Evolutionary conservation across 2,888 invertebrate species (phyloP).

Genomic region (Agrochola lota): DNA sequence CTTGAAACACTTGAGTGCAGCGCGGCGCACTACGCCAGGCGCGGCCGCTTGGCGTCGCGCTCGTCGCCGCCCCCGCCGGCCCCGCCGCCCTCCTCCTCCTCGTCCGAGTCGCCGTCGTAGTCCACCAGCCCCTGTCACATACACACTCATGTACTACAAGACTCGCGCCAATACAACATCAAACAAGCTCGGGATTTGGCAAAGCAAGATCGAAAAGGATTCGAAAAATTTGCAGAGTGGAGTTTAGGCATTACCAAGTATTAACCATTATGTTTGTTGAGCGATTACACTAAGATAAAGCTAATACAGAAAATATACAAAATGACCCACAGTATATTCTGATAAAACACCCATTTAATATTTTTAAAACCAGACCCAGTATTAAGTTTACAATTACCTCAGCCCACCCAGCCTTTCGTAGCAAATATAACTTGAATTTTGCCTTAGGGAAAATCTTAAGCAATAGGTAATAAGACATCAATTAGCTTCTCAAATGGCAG

Average conservation of each 20-base stretch:
- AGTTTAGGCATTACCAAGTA: not conserved
- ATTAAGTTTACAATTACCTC: slow-evolving; percentile 5
- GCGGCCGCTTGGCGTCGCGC: slow-evolving; percentile 93
- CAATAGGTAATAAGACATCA: slow-evolving; percentile 1
- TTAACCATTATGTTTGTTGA: not conserved
- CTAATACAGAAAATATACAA: slow-evolving; percentile 1
- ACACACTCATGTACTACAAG: slow-evolving; percentile 32
- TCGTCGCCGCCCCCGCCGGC: slow-evolving; percentile 75
- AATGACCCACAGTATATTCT: slow-evolving; percentile 21
- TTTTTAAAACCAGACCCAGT: not conserved
- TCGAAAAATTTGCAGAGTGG: slow-evolving; percentile 19
- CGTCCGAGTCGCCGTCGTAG: slow-evolving; percentile 99
- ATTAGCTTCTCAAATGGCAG: slow-evolving; percentile 31
- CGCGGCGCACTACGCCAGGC: slow-evolving; percentile 85
- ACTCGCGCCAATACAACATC: slow-evolving; percentile 14
- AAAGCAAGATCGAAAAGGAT: slow-evolving; percentile 42
- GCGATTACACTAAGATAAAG: slow-evolving; percentile 18
- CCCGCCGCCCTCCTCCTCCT: slow-evolving; percentile 93
- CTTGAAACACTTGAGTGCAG: slow-evolving; percentile 76
- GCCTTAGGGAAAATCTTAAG: slow-evolving; percentile 1
- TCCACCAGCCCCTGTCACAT: slow-evolving; percentile 96
- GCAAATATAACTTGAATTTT: not conserved
- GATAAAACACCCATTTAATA: slow-evolving; percentile 7
- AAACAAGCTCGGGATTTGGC: slow-evolving; percentile 38
- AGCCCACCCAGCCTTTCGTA: not conserved